Evolutionary conservation across 2,888 invertebrate genomes (phyloP).

Genomic region (Plemyria rubiginata): DNA sequence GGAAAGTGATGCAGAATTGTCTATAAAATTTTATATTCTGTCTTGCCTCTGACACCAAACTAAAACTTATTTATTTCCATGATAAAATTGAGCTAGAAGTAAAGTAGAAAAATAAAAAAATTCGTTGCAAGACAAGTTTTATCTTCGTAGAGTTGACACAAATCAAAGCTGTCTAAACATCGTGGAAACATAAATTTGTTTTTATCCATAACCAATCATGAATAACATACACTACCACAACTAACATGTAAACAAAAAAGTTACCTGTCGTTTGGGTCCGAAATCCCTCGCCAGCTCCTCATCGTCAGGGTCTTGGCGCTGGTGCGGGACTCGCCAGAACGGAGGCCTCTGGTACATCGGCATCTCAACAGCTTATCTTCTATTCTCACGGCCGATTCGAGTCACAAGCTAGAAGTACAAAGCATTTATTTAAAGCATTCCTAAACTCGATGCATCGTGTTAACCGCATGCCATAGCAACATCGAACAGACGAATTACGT

Average conservation of each 20-base stretch:
- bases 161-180: not conserved
- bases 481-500: slow-evolving; percentile 46
- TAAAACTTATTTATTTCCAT: no score
- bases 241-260: slow-evolving; percentile 24
- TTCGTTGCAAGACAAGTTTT: no score
- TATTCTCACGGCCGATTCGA: slow-evolving; percentile 39
- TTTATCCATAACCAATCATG: not conserved
- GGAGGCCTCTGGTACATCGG: slow-evolving; percentile 86
- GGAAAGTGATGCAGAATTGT: not conserved
- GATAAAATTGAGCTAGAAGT: no score
- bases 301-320: slow-evolving; percentile 75
- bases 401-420: slow-evolving; percentile 47
- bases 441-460: slow-evolving; percentile 27
- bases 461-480: slow-evolving; percentile 36
- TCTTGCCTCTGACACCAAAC: no score
- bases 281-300: slow-evolving; percentile 63
- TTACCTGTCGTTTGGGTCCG: slow-evolving; percentile 60
- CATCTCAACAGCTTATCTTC: slow-evolving; percentile 69
- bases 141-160: no score
- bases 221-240: not conserved
- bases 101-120: no score
- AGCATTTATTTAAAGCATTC: slow-evolving; percentile 30
- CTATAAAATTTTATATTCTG: no score
- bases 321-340: slow-evolving; percentile 85
- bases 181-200: not conserved